phyloP scores from a whole-genome alignment of 2,113 vertebrate species.

The Tachysurus vachellii region DNA sequence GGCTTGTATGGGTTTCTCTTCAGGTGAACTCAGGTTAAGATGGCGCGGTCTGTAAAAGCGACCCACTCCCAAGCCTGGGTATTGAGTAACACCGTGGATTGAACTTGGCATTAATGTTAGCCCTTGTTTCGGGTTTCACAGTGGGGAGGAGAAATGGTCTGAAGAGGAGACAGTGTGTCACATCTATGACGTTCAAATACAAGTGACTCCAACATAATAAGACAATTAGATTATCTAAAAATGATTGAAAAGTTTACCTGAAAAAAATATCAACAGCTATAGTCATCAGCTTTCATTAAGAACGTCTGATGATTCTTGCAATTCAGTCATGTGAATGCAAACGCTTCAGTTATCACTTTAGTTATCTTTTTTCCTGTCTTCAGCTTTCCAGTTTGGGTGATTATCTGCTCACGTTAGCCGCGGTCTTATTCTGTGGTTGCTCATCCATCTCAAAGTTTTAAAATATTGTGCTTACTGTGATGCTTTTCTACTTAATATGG shows the following conservation, averaged over 20 bases:
- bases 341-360: not conserved
- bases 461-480: not conserved
- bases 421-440: not conserved
- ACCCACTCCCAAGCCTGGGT: not conserved
- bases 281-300: not conserved
- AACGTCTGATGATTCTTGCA: not conserved
- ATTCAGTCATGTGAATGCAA: not conserved
- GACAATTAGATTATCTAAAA: not conserved
- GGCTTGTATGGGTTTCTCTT: not conserved
- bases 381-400: not conserved
- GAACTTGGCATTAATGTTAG: constrained; percentile 1
- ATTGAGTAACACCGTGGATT: not conserved
- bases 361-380: not conserved
- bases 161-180: not conserved
- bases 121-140: not conserved
- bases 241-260: not conserved
- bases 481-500: not conserved
- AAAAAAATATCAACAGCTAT: not conserved
- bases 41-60: not conserved
- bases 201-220: not conserved
- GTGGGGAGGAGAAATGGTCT: not conserved
- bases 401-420: not conserved
- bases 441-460: not conserved
- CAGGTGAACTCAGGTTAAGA: not conserved
- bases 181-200: not conserved